Percentiles rank a stretch among this genome's conserved stretches.
Evolutionary conservation across 2,113 vertebrate genomes (phyloP).

Genomic region (Sebastes fasciatus): DNA sequence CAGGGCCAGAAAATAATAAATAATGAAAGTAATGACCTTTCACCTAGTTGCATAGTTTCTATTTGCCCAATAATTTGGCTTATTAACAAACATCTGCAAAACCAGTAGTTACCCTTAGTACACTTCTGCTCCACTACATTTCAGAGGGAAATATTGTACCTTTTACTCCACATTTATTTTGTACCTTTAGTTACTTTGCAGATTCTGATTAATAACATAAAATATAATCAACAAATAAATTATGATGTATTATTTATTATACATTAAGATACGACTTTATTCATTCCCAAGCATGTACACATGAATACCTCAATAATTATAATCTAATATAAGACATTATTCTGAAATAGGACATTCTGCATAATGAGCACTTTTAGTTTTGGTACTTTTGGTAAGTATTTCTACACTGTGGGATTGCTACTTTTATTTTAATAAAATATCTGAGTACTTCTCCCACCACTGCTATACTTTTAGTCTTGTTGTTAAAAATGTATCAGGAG

Average conservation of each 20-base stretch:
- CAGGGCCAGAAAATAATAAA: not conserved
- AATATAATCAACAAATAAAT: not conserved
- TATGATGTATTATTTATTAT: not conserved
- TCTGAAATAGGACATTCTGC: no score
- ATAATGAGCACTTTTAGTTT: no score
- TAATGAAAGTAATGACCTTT: not conserved
- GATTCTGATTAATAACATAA: not conserved
- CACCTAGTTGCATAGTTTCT: not conserved
- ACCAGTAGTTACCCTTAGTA: not conserved
- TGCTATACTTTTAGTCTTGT: not conserved
- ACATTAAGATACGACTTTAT: not conserved
- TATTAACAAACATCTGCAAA: not conserved
- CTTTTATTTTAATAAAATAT: no score
- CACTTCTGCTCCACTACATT: no score
- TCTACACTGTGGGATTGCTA: not conserved
- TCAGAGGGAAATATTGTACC: not conserved
- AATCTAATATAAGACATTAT: no score
- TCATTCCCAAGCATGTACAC: not conserved
- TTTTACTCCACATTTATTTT: not conserved
- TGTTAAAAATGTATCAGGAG: not conserved
- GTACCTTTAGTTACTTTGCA: not conserved
- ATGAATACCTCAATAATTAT: not conserved
- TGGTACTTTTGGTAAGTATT: no score
- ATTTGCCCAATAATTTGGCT: not conserved
- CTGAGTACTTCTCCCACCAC: no score